These are phyloP conservation scores for Urocyon cinereoargenteus DNA, from an alignment of 2,797 vertebrate species.

Conservation along the genomic window DNA sequence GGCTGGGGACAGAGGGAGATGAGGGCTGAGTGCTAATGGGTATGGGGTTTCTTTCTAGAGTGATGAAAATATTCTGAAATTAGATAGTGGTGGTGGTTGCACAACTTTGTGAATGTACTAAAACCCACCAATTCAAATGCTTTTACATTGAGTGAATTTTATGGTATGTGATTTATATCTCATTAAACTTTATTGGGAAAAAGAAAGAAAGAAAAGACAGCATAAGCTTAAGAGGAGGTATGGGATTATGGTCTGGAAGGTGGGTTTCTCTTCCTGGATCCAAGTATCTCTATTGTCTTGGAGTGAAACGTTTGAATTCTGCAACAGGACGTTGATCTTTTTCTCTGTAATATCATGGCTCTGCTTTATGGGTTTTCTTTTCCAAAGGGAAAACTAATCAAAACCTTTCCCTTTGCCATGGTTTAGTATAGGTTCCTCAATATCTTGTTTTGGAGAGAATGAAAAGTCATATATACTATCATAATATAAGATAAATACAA, in stretches of 20 bases:
- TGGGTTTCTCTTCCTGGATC: background rate
- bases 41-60: background rate
- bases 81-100: background rate
- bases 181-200: background rate
- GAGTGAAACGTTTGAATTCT: background rate
- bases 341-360: no score
- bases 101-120: background rate
- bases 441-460: background rate
- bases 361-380: background rate
- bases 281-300: background rate
- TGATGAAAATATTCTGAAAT: background rate
- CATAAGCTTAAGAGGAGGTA: background rate
- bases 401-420: background rate
- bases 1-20: no score
- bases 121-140: background rate
- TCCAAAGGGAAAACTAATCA: background rate
- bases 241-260: background rate
- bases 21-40: background rate
- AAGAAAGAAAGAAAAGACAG: background rate
- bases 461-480: background rate
- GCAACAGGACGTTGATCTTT: background rate
- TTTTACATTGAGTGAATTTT: background rate
- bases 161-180: background rate
- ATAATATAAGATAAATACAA: background rate
- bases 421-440: background rate